Evolutionary conservation across 2,113 vertebrate species (phyloP).

Genomic region (Zosterops lateralis): DNA sequence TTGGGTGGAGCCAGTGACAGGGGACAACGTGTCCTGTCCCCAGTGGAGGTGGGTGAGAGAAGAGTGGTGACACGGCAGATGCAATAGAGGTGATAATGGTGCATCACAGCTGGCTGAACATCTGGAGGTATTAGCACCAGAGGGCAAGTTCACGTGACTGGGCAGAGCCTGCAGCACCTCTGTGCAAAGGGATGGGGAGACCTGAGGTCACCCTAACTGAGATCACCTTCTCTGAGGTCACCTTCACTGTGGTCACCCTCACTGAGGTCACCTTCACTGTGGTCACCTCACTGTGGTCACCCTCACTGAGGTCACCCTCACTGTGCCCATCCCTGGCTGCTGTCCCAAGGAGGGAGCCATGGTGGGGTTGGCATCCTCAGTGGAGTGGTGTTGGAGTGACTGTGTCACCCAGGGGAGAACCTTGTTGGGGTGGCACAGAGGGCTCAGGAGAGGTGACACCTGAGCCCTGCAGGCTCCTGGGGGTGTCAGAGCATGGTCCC

Average conservation of each 20-base stretch:
- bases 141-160: accelerated
- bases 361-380: accelerated
- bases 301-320: not conserved
- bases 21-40: not conserved
- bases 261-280: not conserved
- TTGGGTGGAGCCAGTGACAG: not conserved
- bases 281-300: not conserved
- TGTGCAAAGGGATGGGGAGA: not conserved
- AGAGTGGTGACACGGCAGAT: not conserved
- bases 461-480: not conserved
- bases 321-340: not conserved
- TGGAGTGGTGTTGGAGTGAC: not conserved
- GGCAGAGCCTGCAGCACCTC: not conserved
- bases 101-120: not conserved
- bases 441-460: not conserved
- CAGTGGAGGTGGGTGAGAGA: not conserved
- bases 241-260: not conserved
- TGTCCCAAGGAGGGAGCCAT: not conserved
- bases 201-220: not conserved
- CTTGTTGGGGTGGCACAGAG: not conserved
- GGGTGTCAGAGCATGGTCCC: not conserved
- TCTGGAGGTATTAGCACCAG: not conserved
- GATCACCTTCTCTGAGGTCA: not conserved
- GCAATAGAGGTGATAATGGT: not conserved
- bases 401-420: not conserved